Base-by-base conservation (phyloP, 2,797 vertebrate species). In the Neomorphus geoffroyi region DNA sequence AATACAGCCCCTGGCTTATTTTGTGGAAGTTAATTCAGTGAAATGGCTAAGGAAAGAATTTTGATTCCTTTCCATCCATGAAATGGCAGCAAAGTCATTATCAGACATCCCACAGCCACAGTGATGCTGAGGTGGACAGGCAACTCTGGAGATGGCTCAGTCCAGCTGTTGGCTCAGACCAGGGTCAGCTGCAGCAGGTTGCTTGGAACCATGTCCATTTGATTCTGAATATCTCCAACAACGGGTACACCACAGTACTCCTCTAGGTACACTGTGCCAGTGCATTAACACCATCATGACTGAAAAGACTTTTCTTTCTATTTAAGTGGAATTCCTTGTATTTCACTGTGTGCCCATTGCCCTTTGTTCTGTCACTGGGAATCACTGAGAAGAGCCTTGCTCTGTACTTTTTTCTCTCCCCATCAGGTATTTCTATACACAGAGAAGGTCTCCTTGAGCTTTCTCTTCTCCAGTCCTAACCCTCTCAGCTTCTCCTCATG, bases 311-410 rank as follows among this genome's bases (percentile, higher is more conserved):
- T 41, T 64, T 32, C 13, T 22, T 74, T 61, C 48, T 37, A 19
- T 74, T 71, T 27, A 71, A 53, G 27, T 64, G n/a, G 27, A 51
- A n/a, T 71, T 87, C 62, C 32, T 22, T 67, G 5, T 56, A 26
- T 64, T 32, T 81, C 13, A 23, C 0, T 30, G 1, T 51, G 17
- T 45, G 8, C 13, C 13, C 1, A 4, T 50, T 91, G 26, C 23
- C 32, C 78, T 13, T 61, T 73, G 30, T 64, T 10, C 24, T 39
- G 18, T 51, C 37, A 10, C 28, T 58, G 32, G 58, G 26, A 79
- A 50, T 23, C 12, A 18, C n/a, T 1, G 2, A 43, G 37, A 46
- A 54, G 39, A 61, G 5, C 15, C 43, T 81, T 0, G 2, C 10
- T 28, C 19, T 3, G 3, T 24, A 13, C 28, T 39, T 3, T 65